Conservation (phyloP, 2,797 vertebrate species). For the Pseudochirops corinnae region DNA sequence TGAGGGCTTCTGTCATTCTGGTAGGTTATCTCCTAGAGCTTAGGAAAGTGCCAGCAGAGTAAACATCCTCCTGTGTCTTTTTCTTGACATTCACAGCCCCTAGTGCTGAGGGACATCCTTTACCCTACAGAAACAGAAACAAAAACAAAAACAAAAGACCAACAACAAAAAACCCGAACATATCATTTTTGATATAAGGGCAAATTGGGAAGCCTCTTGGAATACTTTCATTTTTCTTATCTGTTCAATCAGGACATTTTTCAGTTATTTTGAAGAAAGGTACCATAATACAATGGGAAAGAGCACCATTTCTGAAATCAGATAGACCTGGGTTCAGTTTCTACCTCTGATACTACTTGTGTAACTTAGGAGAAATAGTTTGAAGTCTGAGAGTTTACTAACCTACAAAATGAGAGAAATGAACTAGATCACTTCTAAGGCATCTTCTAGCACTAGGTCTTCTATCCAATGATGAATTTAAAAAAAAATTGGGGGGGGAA, state of each 20-base stretch:
- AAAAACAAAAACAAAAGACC: background rate
- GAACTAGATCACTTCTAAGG: background rate
- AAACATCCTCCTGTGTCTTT: background rate
- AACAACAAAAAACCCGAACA: background rate
- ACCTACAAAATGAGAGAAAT: background rate
- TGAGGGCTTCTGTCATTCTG: background rate
- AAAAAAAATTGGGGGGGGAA: too few species aligned
- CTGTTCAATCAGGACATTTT: background rate
- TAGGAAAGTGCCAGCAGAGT: background rate
- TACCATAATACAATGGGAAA: background rate
- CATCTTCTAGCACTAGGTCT: background rate
- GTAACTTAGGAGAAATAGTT: background rate
- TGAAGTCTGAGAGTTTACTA: background rate
- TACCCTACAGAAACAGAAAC: background rate
- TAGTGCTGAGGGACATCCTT: accelerated
- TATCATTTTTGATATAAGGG: background rate
- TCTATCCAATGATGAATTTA: background rate
- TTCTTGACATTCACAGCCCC: background rate
- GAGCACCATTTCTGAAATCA: background rate
- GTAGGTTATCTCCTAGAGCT: background rate
- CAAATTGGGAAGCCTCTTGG: background rate
- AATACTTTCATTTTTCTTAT: background rate
- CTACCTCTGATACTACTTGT: background rate
- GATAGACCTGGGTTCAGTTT: background rate
- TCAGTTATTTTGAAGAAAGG: background rate